phyloP scores from a whole-genome alignment of 2,113 vertebrate species.

The Meles meles region DNA sequence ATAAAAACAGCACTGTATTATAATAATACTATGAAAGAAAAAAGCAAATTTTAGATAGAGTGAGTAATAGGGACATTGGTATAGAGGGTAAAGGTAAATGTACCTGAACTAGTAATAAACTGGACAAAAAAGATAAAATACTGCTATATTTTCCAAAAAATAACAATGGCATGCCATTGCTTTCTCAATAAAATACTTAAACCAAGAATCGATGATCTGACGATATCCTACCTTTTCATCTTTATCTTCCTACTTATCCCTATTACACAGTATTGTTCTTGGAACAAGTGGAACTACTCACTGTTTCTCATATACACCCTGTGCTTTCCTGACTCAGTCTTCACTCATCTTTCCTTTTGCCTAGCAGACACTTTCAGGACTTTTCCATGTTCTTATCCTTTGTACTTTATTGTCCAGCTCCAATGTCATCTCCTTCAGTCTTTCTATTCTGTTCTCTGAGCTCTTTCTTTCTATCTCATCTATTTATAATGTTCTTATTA shows the following conservation, averaged over 20 bases:
- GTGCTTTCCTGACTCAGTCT: background rate
- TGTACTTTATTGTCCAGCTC: background rate
- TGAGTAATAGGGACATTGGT: background rate
- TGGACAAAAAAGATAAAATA: background rate
- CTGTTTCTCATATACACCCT: background rate
- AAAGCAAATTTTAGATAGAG: background rate
- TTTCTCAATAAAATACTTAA: background rate
- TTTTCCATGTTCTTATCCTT: background rate
- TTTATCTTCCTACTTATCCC: background rate
- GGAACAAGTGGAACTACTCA: background rate
- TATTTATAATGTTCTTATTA: background rate
- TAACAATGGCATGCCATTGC: background rate
- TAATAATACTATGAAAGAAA: background rate
- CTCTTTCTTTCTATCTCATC: background rate
- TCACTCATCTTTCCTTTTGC: background rate
- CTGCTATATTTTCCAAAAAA: background rate
- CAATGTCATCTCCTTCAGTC: background rate
- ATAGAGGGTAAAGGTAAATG: background rate
- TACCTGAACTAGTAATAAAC: background rate
- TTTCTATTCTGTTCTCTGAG: background rate
- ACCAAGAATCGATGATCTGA: background rate
- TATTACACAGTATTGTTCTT: background rate
- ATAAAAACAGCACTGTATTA: background rate
- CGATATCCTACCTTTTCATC: background rate
- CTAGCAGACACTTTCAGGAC: background rate